Conservation (phyloP, 1,140 invertebrate genomes). For the Lethocerus indicus region DNA sequence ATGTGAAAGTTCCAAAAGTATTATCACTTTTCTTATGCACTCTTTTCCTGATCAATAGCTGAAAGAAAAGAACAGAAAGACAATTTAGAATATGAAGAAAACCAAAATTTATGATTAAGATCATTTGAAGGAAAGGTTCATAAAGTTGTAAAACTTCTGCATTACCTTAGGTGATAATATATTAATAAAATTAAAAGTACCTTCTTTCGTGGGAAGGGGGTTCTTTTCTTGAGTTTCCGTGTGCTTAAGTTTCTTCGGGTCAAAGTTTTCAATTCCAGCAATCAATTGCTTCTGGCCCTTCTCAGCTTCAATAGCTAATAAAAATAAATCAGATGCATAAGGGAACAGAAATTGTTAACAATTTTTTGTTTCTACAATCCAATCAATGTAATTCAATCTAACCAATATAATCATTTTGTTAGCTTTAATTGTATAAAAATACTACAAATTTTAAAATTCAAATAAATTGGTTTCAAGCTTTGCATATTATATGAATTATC, state of each 20-base stretch:
- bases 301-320: slow-evolving; percentile 66
- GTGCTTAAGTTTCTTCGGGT: slow-evolving; percentile 67
- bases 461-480: too few relatives aligned
- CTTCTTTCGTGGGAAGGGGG: slow-evolving; percentile 69
- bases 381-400: too few relatives aligned
- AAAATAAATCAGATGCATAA: slow-evolving; percentile 11
- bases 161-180: too few relatives aligned
- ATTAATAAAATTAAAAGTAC: too few relatives aligned
- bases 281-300: slow-evolving; percentile 72
- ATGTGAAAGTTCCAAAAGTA: neutral
- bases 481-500: too few relatives aligned
- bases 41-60: slow-evolving; percentile 52
- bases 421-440: too few relatives aligned
- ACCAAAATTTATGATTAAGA: too few relatives aligned
- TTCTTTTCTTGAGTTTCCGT: slow-evolving; percentile 82
- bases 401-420: neutral
- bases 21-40: slow-evolving; percentile 27
- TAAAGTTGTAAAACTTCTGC: too few relatives aligned
- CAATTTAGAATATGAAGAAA: neutral
- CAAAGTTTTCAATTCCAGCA: slow-evolving; percentile 76
- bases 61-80: slow-evolving; percentile 11
- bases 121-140: too few relatives aligned
- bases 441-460: too few relatives aligned
- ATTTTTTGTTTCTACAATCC: too few relatives aligned
- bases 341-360: too few relatives aligned